Base-by-base conservation (phyloP, 2,888 invertebrate genomes). In the Drosophila koepferae region DNA sequence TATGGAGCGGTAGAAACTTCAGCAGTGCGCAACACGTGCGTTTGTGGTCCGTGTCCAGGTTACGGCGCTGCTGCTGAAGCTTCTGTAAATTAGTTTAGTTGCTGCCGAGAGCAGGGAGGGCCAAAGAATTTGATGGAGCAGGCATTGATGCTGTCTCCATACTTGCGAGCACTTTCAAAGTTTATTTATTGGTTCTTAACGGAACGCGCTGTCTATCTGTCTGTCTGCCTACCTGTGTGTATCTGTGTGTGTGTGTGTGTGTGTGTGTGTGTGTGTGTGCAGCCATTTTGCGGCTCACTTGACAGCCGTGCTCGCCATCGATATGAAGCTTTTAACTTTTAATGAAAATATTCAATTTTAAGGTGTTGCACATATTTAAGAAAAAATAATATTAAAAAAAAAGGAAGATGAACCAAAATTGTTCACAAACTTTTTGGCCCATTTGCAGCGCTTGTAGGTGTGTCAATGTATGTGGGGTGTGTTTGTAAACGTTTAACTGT, bases 281-380 rank as follows among this genome's bases (percentile, higher is more conserved):
- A 34, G 9, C 56, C 65, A 71, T 80, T 69, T 60, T 75, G 76
- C 54, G 62, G 76, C 64, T 63, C 67, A 69, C 54, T 70, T 82
- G 66, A 56, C 65, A 66, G 76, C 58, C 69, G 54, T 43, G 55
- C 65, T 70, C 55, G 74, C 66, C 62, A 55, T 55, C 60, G 80
- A 70, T 63, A 66, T 49, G 48, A 80, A 76, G 78, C 86, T 87
- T 86, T 77, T 72, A 84, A 90, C 90, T 90, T 87, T 88, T 90
- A 87, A 87, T 90, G 90, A 87, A 87, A 85, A 90, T 87, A 90
- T 90, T 88, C 86, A 86, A 79, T 78, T 82, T 80, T 77, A 83
- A 86, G 90, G 78, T 89, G 89, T 86, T 81, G 74, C 77, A 76
- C 77, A 89, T 78, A 86, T 87, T 82, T 74, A 89, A 80, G 68